A percentile compares a stretch with the other conserved stretches of the same genome.
Evolutionary conservation across 2,113 vertebrate species (phyloP).

Genomic region (Cyrtonyx montezumae): DNA sequence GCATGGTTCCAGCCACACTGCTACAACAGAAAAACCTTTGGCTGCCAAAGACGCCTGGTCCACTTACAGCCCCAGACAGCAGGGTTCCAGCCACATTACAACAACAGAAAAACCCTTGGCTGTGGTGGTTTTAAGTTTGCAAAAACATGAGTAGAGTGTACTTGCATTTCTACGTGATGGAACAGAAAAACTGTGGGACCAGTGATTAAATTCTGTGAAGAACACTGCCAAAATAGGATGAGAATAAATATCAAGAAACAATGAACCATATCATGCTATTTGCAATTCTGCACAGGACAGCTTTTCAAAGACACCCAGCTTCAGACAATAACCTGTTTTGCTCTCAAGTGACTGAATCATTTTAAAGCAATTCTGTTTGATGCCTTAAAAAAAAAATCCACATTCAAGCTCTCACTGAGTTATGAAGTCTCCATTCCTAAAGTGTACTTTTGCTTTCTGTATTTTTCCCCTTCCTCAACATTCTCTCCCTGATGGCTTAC

Average conservation of each 20-base stretch:
- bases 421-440: background rate
- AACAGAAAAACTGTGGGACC: conserved; percentile 46
- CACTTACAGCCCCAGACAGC: conserved; percentile 22
- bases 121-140: conserved; percentile 3
- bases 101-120: conserved; percentile 42
- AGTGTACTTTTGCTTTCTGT: background rate
- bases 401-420: background rate
- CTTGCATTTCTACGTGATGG: conserved; percentile 32
- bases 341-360: conserved; percentile 21
- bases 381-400: background rate
- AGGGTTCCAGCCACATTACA: conserved; percentile 48
- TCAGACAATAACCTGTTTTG: conserved; percentile 50
- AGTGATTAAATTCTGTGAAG: conserved; percentile 47
- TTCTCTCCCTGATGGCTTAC: background rate
- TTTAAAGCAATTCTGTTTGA: conserved; percentile 40
- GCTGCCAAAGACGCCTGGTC: conserved; percentile 30
- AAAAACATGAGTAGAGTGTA: conserved; percentile 42
- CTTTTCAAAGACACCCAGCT: conserved; percentile 38
- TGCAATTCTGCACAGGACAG: background rate
- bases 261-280: conserved; percentile 46
- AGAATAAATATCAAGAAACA: conserved; percentile 62
- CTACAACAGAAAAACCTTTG: conserved; percentile 1
- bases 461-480: background rate
- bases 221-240: conserved; percentile 47
- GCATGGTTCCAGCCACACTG: background rate